phyloP scores from a whole-genome alignment of 2,113 vertebrate genomes.

The Indri indri region DNA sequence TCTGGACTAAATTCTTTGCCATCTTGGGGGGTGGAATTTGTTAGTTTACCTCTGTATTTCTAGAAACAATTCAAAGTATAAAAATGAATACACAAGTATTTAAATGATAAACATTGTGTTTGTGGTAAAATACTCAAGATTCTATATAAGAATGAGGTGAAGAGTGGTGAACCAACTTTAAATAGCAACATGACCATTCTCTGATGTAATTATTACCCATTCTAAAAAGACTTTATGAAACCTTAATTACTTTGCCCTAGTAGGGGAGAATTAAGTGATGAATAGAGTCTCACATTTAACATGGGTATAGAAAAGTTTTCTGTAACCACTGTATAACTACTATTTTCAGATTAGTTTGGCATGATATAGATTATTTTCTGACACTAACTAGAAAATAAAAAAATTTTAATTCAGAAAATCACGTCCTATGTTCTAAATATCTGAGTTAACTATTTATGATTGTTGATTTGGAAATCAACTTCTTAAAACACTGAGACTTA shows the following conservation, averaged over 20 bases:
- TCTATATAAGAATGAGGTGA: not conserved
- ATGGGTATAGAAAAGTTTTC: not conserved
- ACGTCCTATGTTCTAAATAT: not conserved
- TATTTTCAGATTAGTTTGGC: slow-evolving; percentile 14
- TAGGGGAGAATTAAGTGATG: not conserved
- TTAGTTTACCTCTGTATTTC: not conserved
- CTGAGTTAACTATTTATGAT: not conserved
- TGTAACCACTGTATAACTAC: not conserved
- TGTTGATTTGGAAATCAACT: not conserved
- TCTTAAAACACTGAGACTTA: not conserved
- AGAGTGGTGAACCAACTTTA: not conserved
- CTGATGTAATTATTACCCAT: not conserved
- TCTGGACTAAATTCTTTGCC: not conserved
- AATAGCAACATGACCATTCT: not conserved
- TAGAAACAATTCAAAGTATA: not conserved
- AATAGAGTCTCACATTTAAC: not conserved
- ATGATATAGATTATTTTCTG: slow-evolving; percentile 13
- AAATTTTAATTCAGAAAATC: not conserved
- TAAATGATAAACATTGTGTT: not conserved
- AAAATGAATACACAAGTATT: slow-evolving; percentile 12
- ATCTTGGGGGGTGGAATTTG: not conserved
- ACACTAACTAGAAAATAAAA: not conserved
- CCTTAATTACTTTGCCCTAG: not conserved
- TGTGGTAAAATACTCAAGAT: not conserved
- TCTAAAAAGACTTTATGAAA: slow-evolving; percentile 5